Conservation (phyloP, 2,888 invertebrate genomes). For the Strigamia crassipes region DNA sequence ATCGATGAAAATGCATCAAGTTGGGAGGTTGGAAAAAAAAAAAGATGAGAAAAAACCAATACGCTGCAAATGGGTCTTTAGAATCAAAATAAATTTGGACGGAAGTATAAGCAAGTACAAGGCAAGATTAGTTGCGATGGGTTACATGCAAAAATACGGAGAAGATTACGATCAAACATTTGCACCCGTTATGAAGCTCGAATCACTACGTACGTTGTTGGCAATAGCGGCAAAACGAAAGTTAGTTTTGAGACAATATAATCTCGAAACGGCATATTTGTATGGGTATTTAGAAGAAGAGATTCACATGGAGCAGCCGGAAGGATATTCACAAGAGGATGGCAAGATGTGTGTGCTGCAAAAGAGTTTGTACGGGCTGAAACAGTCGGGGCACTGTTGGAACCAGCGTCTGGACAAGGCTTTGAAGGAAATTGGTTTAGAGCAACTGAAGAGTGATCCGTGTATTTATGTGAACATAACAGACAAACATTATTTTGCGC, state of each 20-base stretch:
- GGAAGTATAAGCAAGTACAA: constrained; percentile 47
- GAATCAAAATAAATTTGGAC: constrained; percentile 49
- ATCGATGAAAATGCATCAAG: constrained; percentile 46
- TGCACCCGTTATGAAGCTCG: constrained; percentile 44
- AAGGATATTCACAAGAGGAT: constrained; percentile 27
- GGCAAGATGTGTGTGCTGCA: constrained; percentile 43
- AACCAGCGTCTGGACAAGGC: no score
- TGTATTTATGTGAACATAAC: no score
- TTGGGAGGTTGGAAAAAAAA: constrained; percentile 32
- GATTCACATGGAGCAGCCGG: constrained; percentile 49
- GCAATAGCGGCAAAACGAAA: constrained; percentile 45
- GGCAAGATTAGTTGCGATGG: constrained; percentile 48
- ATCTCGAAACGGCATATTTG: not conserved
- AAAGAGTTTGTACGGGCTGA: constrained; percentile 49
- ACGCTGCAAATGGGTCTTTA: constrained; percentile 49
- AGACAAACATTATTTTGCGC: no score
- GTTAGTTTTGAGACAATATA: constrained; percentile 19
- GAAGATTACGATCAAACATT: constrained; percentile 48
- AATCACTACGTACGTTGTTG: constrained; percentile 43
- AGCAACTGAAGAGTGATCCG: no score
- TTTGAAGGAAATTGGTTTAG: no score
- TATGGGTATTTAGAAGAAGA: constrained; percentile 47
- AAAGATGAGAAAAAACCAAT: constrained; percentile 46
- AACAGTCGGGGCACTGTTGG: not conserved
- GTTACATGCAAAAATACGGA: constrained; percentile 47